Percentiles rank a stretch among this genome's conserved stretches.
These are phyloP conservation scores for Nothobranchius furzeri DNA, from an alignment of 2,113 vertebrate species.

Conservation along the genomic window DNA sequence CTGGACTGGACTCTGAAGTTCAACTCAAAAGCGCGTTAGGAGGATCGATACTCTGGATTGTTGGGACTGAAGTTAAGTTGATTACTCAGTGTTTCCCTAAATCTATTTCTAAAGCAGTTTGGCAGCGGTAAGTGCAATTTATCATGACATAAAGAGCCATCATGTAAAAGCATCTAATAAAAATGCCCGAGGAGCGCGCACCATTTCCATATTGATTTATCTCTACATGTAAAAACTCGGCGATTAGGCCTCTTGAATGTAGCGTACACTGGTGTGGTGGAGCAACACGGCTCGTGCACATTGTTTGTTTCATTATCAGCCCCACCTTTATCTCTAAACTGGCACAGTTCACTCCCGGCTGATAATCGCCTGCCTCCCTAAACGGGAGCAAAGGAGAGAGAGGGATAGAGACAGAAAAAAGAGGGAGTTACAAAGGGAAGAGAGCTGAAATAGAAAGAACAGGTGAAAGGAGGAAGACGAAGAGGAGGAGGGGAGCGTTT, in stretches of 20 bases:
- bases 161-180: conserved; percentile 63
- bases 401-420: conserved; percentile 32
- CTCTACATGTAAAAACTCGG: conserved; percentile 68
- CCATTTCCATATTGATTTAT: conserved; percentile 73
- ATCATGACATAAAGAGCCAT: conserved; percentile 74
- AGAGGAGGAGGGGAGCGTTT: conserved; percentile 27
- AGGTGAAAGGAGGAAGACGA: neutral
- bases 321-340: conserved; percentile 58
- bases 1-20: conserved; percentile 29
- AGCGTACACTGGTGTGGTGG: neutral
- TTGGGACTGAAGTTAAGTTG: conserved; percentile 73
- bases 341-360: conserved; percentile 38
- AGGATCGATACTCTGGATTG: conserved; percentile 75
- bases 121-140: conserved; percentile 70
- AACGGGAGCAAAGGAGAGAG: conserved; percentile 41
- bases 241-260: conserved; percentile 52
- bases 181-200: conserved; percentile 55
- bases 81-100: conserved; percentile 77
- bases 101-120: conserved; percentile 75
- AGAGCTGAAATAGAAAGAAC: conserved; percentile 49
- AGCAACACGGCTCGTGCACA: conserved; percentile 10
- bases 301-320: conserved; percentile 63
- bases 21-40: conserved; percentile 36
- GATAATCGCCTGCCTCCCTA: conserved; percentile 42
- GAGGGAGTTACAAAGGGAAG: conserved; percentile 40